These are phyloP conservation scores for Silurus meridionalis DNA, from an alignment of 2,113 vertebrate species.

Conservation along the genomic window DNA sequence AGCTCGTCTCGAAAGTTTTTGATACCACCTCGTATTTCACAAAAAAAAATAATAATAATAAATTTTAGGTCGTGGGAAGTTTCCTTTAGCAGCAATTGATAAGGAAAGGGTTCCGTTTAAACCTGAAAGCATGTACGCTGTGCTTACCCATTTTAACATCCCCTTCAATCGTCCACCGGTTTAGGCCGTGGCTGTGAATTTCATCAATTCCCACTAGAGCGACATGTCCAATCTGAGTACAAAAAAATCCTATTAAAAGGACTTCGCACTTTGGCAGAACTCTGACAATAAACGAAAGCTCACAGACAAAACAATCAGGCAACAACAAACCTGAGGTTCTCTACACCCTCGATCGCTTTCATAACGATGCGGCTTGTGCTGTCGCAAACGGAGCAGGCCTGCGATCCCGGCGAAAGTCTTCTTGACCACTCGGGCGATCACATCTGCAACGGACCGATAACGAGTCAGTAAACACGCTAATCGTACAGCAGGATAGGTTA, in stretches of 20 bases:
- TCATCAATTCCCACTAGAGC: conserved; percentile 75
- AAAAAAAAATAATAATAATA: too few relatives aligned
- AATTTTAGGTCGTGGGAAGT: background rate
- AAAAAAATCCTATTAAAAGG: conserved; percentile 15
- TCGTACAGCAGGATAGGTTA: background rate
- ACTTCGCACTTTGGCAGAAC: background rate
- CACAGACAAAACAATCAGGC: background rate
- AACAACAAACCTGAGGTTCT: conserved; percentile 60
- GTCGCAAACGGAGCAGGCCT: conserved; percentile 65
- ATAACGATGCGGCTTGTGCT: conserved; percentile 37
- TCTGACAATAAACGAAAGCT: background rate
- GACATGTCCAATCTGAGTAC: conserved; percentile 55
- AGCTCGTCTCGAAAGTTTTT: too few relatives aligned
- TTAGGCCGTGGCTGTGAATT: conserved; percentile 63
- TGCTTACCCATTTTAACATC: conserved; percentile 74
- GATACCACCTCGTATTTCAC: too few relatives aligned
- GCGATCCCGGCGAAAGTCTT: conserved; percentile 71
- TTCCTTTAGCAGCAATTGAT: background rate
- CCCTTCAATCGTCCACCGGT: conserved; percentile 61
- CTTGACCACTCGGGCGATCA: conserved; percentile 71
- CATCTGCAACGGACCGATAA: conserved; percentile 62
- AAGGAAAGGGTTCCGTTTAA: background rate
- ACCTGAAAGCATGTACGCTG: background rate
- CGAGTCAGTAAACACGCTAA: background rate
- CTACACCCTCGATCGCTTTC: conserved; percentile 53